Base-by-base conservation (phyloP, 2,888 invertebrate genomes). In the Zhuqinia jingwanae region DNA sequence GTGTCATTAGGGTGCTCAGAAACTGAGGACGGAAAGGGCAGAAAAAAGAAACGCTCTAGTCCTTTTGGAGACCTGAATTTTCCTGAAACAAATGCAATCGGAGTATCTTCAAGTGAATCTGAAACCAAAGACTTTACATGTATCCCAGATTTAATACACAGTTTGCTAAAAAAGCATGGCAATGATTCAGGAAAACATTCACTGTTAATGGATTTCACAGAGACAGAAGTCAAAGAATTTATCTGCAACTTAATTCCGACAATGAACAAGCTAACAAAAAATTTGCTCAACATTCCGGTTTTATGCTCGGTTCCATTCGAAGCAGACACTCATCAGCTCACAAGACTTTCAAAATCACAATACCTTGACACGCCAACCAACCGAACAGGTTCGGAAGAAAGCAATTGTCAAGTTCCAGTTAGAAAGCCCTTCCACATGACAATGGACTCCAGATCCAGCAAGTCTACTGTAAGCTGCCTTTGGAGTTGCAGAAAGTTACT, bases 241-340 rank as follows among this genome's bases (percentile, higher is more conserved):
- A 76, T 90, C 10, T 17, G 53, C 10, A 86, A 89, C 47, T 78
- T 90, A 11, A 76, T 87, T n/a, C 88, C 88, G 11, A 88, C 78
- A 27, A 81, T 90, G 22, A 83, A 87, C 20, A 81, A 76, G 27
- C 42, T 88, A 13, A 88, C 88, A 8, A 88, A 87, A 36, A 81
- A 78, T 50, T 86, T 90, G 15, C 65, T 90, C 8, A 50, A 50
- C 22, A 90, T 90, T n/a, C 90, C 90, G 1, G 88, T 85, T 0
- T 75, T 90, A 13, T 88, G 85, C 22, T 88, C 89, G 0, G 77
- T 89, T 36, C 88, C 88, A 0, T 90, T 89, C 50, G 70, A 79
- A 50, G 85, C 56, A 0, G 81, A 85, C 2, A 76, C 70, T 11
- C 85, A 88, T 76, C 87, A 87, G 15, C 27, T 90, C 13, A 80